Evolutionary conservation across 2,888 invertebrate genomes (phyloP).

Genomic region (Pomacea canaliculata): DNA sequence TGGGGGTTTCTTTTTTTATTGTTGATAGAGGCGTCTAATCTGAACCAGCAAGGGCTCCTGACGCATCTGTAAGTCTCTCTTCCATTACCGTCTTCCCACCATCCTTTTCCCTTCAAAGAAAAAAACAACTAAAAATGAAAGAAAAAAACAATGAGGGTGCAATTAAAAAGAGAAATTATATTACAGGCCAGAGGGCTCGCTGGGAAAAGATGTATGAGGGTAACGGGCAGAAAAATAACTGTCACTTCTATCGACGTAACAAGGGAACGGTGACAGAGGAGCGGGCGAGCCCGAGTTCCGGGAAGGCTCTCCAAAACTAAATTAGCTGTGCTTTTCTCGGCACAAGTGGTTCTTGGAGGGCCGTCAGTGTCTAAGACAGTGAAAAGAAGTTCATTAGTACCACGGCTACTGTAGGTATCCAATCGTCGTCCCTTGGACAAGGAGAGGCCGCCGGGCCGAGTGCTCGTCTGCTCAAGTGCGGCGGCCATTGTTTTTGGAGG

Average conservation of each 20-base stretch:
- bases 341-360: constrained; percentile 1
- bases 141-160: not conserved
- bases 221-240: constrained; percentile 13
- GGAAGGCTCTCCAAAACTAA: constrained; percentile 7
- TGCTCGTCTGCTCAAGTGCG: not conserved
- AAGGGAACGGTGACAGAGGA: constrained; percentile 7
- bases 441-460: constrained; percentile 5
- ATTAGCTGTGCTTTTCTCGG: constrained; percentile 4
- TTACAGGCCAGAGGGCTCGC: not conserved
- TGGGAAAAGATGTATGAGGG: not conserved
- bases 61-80: no score
- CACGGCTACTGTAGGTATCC: constrained; percentile 9
- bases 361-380: constrained; percentile 9
- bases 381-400: constrained; percentile 17
- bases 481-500: constrained; percentile 6
- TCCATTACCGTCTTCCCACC: no score
- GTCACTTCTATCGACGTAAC: constrained; percentile 7
- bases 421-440: not conserved
- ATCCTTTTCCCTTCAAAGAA: no score
- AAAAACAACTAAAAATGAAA: not conserved
- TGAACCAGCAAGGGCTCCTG: no score
- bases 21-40: no score
- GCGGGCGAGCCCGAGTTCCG: constrained; percentile 2
- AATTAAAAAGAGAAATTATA: not conserved
- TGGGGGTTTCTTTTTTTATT: no score